Base-by-base conservation (phyloP, 2,113 vertebrate genomes). In the Spheniscus mendiculus region DNA sequence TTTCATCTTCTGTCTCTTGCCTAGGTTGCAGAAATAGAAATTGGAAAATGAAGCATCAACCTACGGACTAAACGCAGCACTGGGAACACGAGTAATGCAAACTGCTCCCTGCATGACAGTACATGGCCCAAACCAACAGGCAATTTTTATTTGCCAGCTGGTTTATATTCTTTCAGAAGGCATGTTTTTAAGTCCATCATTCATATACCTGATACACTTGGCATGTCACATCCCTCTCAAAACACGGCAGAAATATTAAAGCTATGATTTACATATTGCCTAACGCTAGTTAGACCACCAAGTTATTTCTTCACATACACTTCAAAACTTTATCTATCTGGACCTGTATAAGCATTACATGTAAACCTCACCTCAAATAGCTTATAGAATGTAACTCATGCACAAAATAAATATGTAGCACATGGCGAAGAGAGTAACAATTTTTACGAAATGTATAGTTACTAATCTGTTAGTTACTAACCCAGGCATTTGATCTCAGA, bases 21-120 rank as follows among this genome's bases (percentile, higher is more conserved):
- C 74, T n/a, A 67, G 93, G 38, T 30, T 71, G 86, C 83, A 92
- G 59, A 70, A 96, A 89, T 55, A 32, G 47, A 52, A 52, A 79
- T 7, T 61, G 80, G 86, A 91, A 96, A 87, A 94, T 5, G n/a
- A 91, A 90, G 82, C 87, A 79, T 53, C 93, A 94, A 23, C 40
- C 83, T 79, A 19, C 4, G 3, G 86, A 59, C 80, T 84, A 77
- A 96, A 58, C 1, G 23, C 73, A 85, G 94, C 27, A 0, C 66
- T 69, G 83, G 69, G 73, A 94, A 87, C 34, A 14, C 4, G 12
- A 79, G 90, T 16, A 88, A 62, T 0, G 0, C 1, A 21, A 86
- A 63, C 21, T 88, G 88, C 76, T 95, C 92, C 95, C 90, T 8
- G 50, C 12, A 2, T 44, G 42, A 53, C 70, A 55, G 59, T 3